Percentiles rank a stretch among this genome's conserved stretches.
These are phyloP conservation scores for Psophia crepitans DNA, from an alignment of 2,113 vertebrate species.

Conservation along the genomic window DNA sequence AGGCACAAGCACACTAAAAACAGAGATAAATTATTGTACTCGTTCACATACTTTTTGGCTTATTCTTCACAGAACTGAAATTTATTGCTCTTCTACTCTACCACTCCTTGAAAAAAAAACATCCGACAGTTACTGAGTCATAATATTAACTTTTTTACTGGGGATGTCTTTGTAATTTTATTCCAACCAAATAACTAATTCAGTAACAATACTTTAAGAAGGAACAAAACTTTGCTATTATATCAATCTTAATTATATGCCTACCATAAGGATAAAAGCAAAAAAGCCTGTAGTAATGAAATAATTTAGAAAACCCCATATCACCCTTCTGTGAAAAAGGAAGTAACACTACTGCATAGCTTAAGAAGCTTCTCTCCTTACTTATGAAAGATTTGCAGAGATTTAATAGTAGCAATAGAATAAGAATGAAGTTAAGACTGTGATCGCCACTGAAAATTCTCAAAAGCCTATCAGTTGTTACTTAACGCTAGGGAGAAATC, in stretches of 20 bases:
- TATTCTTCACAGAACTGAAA: background rate
- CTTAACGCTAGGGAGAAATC: background rate
- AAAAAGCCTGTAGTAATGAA: background rate
- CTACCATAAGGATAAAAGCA: background rate
- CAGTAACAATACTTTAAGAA: background rate
- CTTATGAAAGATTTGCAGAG: background rate
- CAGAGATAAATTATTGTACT: background rate
- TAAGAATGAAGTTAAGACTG: background rate
- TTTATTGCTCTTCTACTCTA: background rate
- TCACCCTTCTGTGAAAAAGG: background rate
- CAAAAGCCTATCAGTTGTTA: background rate
- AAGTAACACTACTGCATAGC: background rate
- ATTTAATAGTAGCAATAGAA: background rate
- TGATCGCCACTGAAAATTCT: background rate
- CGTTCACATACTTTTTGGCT: background rate
- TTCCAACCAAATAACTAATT: background rate
- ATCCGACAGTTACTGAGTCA: background rate
- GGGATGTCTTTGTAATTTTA: background rate
- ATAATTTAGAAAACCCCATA: background rate
- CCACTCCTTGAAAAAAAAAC: background rate
- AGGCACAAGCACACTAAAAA: background rate
- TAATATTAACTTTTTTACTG: background rate
- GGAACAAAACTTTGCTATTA: background rate
- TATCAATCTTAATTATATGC: background rate
- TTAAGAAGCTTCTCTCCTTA: background rate